phyloP scores from a whole-genome alignment of 2,113 vertebrate species.

The Varanus komodoensis region DNA sequence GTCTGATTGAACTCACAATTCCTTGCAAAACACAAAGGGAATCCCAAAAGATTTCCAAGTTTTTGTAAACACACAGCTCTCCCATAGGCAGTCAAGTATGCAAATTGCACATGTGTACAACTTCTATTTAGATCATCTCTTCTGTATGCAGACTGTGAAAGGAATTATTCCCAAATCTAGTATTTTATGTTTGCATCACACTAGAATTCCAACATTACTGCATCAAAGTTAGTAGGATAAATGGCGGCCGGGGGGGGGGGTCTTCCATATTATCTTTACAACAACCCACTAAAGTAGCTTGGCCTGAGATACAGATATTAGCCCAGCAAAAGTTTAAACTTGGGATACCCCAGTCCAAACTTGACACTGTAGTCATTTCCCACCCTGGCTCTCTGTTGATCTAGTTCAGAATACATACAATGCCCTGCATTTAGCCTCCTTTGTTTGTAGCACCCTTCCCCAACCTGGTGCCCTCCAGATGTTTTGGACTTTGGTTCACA shows the following conservation, averaged over 20 bases:
- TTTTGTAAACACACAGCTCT: background rate
- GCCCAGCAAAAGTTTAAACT: background rate
- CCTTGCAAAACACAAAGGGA: background rate
- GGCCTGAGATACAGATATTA: background rate
- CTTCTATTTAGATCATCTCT: background rate
- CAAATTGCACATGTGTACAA: background rate
- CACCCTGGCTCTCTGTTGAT: background rate
- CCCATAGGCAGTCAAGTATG: background rate
- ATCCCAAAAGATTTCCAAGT: background rate
- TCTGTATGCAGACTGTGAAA: background rate
- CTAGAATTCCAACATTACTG: background rate
- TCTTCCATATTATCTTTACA: background rate
- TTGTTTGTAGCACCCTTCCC: slow-evolving; percentile 47
- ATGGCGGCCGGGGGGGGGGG: too few relatives aligned
- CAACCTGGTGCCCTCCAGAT: too few relatives aligned
- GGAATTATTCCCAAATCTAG: background rate
- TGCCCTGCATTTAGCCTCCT: background rate
- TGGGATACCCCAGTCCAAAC: too few relatives aligned
- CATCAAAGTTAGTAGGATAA: background rate
- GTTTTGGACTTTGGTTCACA: too few relatives aligned
- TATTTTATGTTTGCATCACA: background rate
- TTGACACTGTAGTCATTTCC: background rate
- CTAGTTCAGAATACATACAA: background rate
- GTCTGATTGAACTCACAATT: background rate
- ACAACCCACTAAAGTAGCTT: background rate